Evolutionary conservation across 2,888 invertebrate species (phyloP).

Genomic region (Meiosimyza decipiens): DNA sequence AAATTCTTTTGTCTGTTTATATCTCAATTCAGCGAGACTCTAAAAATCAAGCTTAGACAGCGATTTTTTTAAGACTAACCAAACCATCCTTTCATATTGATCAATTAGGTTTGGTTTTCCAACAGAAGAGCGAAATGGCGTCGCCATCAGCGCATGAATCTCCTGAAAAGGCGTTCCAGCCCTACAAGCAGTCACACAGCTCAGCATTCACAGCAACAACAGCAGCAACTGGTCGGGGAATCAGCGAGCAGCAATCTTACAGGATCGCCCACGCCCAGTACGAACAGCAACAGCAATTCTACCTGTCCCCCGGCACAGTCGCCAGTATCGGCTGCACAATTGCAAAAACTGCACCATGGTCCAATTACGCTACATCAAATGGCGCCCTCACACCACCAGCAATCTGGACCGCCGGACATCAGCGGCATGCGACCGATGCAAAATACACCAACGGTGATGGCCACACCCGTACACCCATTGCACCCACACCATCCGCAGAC

Average conservation of each 20-base stretch:
- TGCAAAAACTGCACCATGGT: conserved; percentile 47
- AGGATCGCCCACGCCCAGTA: conserved; percentile 58
- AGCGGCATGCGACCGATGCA: conserved; percentile 32
- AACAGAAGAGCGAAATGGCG: conserved; percentile 98
- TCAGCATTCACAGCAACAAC: conserved; percentile 56
- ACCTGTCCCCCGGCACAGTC: conserved; percentile 50
- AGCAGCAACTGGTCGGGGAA: conserved; percentile 41
- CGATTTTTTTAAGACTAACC: conserved; percentile 60
- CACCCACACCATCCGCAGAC: conserved; percentile 47
- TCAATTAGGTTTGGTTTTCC: conserved; percentile 95
- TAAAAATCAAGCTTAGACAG: conserved; percentile 29
- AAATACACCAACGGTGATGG: conserved; percentile 19
- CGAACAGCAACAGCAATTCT: conserved; percentile 57
- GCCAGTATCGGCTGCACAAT: conserved; percentile 47
- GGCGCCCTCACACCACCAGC: conserved; percentile 22
- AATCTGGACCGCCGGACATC: conserved; percentile 28
- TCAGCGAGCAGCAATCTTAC: conserved; percentile 33
- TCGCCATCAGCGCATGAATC: conserved; percentile 95
- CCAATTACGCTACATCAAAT: too few species aligned
- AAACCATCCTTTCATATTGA: conserved; percentile 68
- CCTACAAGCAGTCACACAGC: conserved; percentile 50
- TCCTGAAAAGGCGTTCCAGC: conserved; percentile 79
- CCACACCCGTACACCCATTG: conserved; percentile 36
- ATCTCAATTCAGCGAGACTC: conserved; percentile 29
- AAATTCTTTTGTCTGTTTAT: conserved; percentile 21